Evolutionary conservation across 2,888 invertebrate genomes (phyloP).

Genomic region (Nomada fabriciana): DNA sequence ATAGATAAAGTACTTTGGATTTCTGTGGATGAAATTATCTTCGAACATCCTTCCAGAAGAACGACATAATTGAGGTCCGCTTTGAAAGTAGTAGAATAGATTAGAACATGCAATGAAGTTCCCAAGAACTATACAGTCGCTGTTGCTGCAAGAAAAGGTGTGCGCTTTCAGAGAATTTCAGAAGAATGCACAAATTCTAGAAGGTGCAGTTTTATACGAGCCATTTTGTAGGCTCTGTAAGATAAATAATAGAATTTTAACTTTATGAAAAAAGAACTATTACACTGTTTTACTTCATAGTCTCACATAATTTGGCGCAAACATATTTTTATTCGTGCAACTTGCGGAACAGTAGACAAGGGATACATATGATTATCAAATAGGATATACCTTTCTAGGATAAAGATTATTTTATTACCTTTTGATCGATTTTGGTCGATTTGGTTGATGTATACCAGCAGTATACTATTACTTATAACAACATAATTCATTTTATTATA

Average conservation of each 20-base stretch:
- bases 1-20: constrained; percentile 60
- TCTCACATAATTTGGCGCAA: neutral
- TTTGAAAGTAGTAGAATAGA: constrained; percentile 66
- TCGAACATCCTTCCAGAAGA: constrained; percentile 50
- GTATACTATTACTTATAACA: neutral
- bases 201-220: constrained; percentile 66
- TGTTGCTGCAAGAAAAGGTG: constrained; percentile 70
- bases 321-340: neutral
- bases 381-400: too few species aligned
- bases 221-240: constrained; percentile 35
- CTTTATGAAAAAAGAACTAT: constrained; percentile 23
- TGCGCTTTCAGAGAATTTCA: constrained; percentile 71
- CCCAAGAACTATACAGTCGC: constrained; percentile 68
- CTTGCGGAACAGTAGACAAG: neutral
- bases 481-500: neutral
- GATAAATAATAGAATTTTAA: constrained; percentile 36
- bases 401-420: too few species aligned
- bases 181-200: constrained; percentile 65
- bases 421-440: too few species aligned
- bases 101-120: constrained; percentile 69
- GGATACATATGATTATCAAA: neutral
- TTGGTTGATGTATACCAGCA: too few species aligned
- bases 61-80: constrained; percentile 50
- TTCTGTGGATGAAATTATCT: constrained; percentile 56
- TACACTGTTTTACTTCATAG: neutral